phyloP scores from a whole-genome alignment of 92 coral and sea anemone genomes.

The Meandrina meandrites region DNA sequence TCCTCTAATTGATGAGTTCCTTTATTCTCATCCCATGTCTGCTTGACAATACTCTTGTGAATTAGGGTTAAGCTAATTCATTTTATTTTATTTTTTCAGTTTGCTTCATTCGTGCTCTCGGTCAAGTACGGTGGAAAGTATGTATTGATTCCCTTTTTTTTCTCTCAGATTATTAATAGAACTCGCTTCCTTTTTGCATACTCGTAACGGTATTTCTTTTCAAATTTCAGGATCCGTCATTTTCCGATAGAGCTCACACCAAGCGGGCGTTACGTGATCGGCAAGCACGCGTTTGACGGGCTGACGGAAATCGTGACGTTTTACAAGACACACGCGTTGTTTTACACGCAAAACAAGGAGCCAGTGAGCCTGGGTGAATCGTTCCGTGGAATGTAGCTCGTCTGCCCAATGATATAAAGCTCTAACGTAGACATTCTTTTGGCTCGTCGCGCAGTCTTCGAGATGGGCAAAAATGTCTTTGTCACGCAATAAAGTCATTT shows the following conservation, averaged over 20 bases:
- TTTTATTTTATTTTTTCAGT: slow-evolving; percentile 42
- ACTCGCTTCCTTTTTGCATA: neutral
- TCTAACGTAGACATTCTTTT: neutral
- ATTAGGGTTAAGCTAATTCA: neutral
- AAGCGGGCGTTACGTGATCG: slow-evolving; percentile 86
- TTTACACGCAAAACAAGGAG: slow-evolving; percentile 85
- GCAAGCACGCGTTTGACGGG: slow-evolving; percentile 85
- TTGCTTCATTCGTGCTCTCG: slow-evolving; percentile 90
- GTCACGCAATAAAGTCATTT: neutral
- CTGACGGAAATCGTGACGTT: slow-evolving; percentile 80
- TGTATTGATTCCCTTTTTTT: neutral
- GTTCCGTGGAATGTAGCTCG: slow-evolving; percentile 53
- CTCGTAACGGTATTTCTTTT: neutral
- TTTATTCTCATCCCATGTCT: neutral
- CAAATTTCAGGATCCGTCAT: slow-evolving; percentile 83
- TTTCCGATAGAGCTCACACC: slow-evolving; percentile 93
- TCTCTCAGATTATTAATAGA: neutral
- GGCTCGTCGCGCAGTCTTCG: neutral
- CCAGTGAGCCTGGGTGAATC: slow-evolving; percentile 88
- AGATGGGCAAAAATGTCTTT: neutral
- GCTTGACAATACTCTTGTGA: neutral
- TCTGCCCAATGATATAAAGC: neutral
- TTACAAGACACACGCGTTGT: slow-evolving; percentile 79
- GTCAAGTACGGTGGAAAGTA: slow-evolving; percentile 86
- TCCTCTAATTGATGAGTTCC: too few relatives aligned